Evolutionary conservation across 1,140 invertebrate species (phyloP).

Genomic region (Euura lappo): DNA sequence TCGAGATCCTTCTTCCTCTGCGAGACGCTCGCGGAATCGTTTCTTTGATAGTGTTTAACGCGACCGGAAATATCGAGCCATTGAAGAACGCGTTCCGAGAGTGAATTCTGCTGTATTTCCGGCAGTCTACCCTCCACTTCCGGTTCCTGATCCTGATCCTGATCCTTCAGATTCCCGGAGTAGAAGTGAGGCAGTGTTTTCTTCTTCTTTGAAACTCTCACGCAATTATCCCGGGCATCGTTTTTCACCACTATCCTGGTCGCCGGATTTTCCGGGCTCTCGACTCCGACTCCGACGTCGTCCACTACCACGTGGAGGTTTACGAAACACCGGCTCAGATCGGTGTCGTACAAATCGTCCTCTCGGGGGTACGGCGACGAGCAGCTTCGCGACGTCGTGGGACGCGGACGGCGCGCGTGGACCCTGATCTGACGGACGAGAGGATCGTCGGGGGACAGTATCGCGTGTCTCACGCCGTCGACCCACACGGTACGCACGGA

Average conservation of each 20-base stretch:
- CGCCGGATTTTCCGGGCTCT: conserved; percentile 26
- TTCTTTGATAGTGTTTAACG: conserved; percentile 43
- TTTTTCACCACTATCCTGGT: conserved; percentile 31
- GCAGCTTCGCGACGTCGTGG: neutral
- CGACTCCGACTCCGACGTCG: conserved; percentile 19
- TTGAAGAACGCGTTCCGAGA: conserved; percentile 59
- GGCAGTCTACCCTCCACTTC: neutral
- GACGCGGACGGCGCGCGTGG: conserved; percentile 13
- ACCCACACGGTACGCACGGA: conserved; percentile 75
- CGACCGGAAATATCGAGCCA: conserved; percentile 60
- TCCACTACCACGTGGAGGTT: conserved; percentile 48
- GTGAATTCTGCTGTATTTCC: conserved; percentile 37
- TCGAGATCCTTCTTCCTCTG: conserved; percentile 2
- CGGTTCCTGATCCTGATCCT: neutral
- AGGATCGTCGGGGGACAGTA: conserved; percentile 71
- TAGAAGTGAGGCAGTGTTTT: neutral
- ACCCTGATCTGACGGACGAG: conserved; percentile 34
- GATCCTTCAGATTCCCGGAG: neutral
- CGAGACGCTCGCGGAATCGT: conserved; percentile 9
- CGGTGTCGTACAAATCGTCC: conserved; percentile 1
- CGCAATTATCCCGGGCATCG: neutral
- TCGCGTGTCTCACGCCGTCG: conserved; percentile 72
- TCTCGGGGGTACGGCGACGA: neutral
- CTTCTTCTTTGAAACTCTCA: conserved; percentile 9
- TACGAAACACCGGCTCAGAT: conserved; percentile 46